Conservation (phyloP, 1,140 invertebrate genomes). For the Zaprionus nigranus region DNA sequence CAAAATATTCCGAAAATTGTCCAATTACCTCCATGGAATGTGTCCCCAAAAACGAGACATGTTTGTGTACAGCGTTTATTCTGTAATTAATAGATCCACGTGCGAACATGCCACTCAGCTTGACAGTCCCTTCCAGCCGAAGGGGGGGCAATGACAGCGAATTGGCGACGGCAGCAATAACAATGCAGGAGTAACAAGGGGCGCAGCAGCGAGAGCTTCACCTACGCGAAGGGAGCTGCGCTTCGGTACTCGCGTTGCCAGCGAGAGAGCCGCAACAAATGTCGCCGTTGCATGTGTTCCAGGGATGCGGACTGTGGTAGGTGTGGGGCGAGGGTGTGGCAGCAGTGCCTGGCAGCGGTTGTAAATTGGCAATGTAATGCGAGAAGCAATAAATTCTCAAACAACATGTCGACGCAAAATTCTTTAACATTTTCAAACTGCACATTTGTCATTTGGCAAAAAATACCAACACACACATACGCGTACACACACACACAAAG, state of each 20-base stretch:
- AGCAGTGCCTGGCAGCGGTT: conserved; percentile 24
- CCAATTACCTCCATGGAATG: neutral
- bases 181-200: conserved; percentile 7
- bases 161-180: conserved; percentile 35
- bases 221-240: conserved; percentile 11
- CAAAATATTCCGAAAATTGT: neutral
- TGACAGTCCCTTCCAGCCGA: neutral
- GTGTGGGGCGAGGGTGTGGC: neutral
- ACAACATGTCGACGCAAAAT: conserved; percentile 54
- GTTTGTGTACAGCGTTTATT: neutral
- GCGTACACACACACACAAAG: neutral
- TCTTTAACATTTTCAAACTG: conserved; percentile 65
- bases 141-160: conserved; percentile 27
- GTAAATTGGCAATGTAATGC: conserved; percentile 51
- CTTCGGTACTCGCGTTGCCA: neutral
- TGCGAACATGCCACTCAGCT: conserved; percentile 2
- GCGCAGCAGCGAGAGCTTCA: conserved; percentile 2
- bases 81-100: conserved; percentile 20
- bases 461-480: neutral
- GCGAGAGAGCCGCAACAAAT: conserved; percentile 37
- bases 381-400: conserved; percentile 39
- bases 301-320: neutral
- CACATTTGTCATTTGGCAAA: conserved; percentile 59
- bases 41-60: neutral
- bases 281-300: conserved; percentile 18